phyloP scores from a whole-genome alignment of 2,113 vertebrate genomes.

The Phrynosoma blainvillii region DNA sequence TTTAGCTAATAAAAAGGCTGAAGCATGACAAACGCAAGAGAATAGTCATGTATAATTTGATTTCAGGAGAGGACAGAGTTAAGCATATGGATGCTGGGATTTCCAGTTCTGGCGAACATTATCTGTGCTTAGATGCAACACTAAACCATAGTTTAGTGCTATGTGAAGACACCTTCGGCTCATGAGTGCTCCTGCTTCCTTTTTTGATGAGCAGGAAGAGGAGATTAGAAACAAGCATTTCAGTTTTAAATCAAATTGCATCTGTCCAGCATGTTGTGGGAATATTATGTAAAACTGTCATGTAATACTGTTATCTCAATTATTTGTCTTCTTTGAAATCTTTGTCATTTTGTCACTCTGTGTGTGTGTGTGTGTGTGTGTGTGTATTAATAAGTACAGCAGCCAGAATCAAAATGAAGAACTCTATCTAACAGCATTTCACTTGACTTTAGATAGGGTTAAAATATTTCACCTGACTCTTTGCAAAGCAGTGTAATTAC shows the following conservation, averaged over 20 bases:
- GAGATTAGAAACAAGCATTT: neutral
- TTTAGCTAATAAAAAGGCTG: neutral
- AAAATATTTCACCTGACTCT: neutral
- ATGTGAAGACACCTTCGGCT: neutral
- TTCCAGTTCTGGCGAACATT: neutral
- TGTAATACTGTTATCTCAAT: neutral
- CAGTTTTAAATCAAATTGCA: neutral
- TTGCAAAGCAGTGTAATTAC: neutral
- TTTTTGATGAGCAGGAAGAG: neutral
- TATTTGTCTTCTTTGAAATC: neutral
- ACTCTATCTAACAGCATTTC: neutral
- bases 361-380: neutral
- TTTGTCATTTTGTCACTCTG: neutral
- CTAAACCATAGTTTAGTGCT: neutral
- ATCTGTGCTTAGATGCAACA: neutral
- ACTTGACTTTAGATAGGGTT: neutral
- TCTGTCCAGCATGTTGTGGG: neutral
- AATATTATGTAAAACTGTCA: neutral
- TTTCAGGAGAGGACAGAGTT: neutral
- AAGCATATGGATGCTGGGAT: neutral
- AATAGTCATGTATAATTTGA: neutral
- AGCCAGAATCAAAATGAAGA: neutral
- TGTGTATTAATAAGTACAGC: neutral
- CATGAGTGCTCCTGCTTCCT: no score
- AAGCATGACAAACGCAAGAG: neutral